phyloP scores from a whole-genome alignment of 2,888 invertebrate genomes.

The Cataglyphis cursor region DNA sequence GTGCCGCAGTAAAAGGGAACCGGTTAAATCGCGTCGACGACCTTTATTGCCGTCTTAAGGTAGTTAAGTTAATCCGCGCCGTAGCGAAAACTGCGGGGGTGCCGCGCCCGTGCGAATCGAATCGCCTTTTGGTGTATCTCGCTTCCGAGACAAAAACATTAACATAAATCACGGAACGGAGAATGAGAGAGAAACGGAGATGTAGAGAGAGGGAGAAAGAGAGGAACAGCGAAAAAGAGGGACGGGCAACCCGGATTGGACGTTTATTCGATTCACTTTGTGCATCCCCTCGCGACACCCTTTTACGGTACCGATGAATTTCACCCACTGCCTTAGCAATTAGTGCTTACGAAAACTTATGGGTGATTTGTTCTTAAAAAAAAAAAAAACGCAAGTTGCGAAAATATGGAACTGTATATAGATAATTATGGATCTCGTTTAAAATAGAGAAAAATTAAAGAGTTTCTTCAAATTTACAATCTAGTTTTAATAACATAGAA shows the following conservation, averaged over 20 bases:
- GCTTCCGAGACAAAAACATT: slow-evolving; percentile 86
- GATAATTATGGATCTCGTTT: slow-evolving; percentile 31
- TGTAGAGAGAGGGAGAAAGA: slow-evolving; percentile 57
- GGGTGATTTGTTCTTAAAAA: slow-evolving; percentile 71
- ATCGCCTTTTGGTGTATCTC: slow-evolving; percentile 86
- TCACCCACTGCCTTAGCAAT: slow-evolving; percentile 78
- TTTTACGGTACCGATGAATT: slow-evolving; percentile 71
- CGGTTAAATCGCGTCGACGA: slow-evolving; percentile 85
- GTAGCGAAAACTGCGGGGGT: slow-evolving; percentile 77
- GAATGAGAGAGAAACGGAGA: slow-evolving; percentile 17
- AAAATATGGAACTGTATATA: slow-evolving; percentile 39
- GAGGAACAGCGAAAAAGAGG: slow-evolving; percentile 73
- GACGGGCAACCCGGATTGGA: slow-evolving; percentile 73
- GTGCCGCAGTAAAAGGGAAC: slow-evolving; percentile 78
- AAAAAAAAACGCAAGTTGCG: slow-evolving; percentile 27
- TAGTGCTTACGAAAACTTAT: slow-evolving; percentile 80
- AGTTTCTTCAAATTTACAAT: not conserved
- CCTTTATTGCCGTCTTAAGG: slow-evolving; percentile 86
- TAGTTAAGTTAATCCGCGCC: slow-evolving; percentile 85
- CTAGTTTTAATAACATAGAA: not conserved
- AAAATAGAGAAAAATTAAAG: not conserved
- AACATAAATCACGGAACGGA: slow-evolving; percentile 85
- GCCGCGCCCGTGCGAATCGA: slow-evolving; percentile 74
- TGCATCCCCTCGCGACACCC: slow-evolving; percentile 65
- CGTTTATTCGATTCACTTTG: slow-evolving; percentile 85